A percentile compares a stretch with the other conserved stretches of the same genome.
Conservation (phyloP, 2,888 invertebrate species). For the Pollenia angustigena region DNA sequence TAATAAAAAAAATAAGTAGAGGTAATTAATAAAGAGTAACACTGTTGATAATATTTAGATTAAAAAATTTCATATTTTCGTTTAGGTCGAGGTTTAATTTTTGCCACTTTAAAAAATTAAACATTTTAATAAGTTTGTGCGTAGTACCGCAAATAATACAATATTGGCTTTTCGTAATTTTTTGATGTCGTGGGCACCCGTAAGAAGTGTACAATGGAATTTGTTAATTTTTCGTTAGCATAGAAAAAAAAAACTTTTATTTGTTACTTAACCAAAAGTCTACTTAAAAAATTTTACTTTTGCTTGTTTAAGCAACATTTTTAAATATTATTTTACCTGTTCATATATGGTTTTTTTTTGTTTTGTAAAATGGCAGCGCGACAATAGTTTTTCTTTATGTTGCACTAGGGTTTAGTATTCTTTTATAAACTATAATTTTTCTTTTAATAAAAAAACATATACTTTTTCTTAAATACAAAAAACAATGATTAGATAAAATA, state of each 20-base stretch:
- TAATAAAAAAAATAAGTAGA: neutral
- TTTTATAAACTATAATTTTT: neutral
- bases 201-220: constrained; percentile 14
- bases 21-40: constrained; percentile 8
- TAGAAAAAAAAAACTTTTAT: neutral
- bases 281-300: neutral
- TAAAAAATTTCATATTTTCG: no score
- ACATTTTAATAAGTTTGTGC: neutral
- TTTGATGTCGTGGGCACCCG: constrained; percentile 50
- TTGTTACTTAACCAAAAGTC: constrained; percentile 24
- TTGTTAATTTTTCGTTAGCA: constrained; percentile 36
- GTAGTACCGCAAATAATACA: neutral
- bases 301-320: neutral
- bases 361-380: constrained; percentile 43
- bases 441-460: neutral
- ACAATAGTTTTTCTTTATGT: constrained; percentile 17
- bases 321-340: constrained; percentile 37
- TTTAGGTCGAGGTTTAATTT: no score
- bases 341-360: constrained; percentile 30
- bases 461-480: neutral
- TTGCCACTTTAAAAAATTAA: neutral
- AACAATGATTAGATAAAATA: constrained; percentile 8
- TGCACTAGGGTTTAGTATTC: constrained; percentile 4
- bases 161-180: constrained; percentile 11
- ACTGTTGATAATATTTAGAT: constrained; percentile 4